A percentile compares a stretch with the other conserved stretches of the same genome.
phyloP scores from a whole-genome alignment of 2,888 invertebrate genomes.

The Coleophora deauratella region DNA sequence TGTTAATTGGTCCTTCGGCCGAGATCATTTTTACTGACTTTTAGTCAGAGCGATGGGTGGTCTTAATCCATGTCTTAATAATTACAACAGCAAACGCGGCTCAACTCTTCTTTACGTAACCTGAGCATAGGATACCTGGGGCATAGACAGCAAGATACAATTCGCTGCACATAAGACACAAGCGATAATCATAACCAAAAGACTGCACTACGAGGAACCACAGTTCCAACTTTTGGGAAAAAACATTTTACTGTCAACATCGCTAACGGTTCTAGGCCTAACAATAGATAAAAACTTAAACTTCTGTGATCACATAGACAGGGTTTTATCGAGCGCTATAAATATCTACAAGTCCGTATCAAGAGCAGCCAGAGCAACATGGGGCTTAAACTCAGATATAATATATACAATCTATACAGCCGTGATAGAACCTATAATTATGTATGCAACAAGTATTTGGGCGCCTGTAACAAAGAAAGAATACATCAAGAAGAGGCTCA shows the following conservation, averaged over 20 bases:
- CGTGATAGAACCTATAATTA: background rate
- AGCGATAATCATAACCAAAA: conserved; percentile 10
- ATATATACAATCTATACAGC: too few species aligned
- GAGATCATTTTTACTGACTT: too few species aligned
- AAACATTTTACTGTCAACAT: background rate
- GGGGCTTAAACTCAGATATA: conserved; percentile 4
- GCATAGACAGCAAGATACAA: conserved; percentile 8
- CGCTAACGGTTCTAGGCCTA: background rate
- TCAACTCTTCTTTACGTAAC: too few species aligned
- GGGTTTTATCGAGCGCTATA: background rate
- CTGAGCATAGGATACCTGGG: too few species aligned
- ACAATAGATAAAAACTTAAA: background rate
- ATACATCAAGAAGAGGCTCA: background rate
- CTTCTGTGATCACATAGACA: background rate
- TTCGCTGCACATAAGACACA: too few species aligned
- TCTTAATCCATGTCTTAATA: too few species aligned
- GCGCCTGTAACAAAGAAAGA: background rate
- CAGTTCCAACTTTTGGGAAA: background rate
- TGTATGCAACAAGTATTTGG: background rate
- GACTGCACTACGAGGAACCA: background rate
- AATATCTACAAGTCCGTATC: background rate
- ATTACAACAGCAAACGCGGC: too few species aligned
- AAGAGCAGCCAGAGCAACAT: background rate
- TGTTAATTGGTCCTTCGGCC: too few species aligned
- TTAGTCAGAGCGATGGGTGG: too few species aligned